Conservation (phyloP, 2,113 vertebrate genomes). For the Ranitomeya variabilis region DNA sequence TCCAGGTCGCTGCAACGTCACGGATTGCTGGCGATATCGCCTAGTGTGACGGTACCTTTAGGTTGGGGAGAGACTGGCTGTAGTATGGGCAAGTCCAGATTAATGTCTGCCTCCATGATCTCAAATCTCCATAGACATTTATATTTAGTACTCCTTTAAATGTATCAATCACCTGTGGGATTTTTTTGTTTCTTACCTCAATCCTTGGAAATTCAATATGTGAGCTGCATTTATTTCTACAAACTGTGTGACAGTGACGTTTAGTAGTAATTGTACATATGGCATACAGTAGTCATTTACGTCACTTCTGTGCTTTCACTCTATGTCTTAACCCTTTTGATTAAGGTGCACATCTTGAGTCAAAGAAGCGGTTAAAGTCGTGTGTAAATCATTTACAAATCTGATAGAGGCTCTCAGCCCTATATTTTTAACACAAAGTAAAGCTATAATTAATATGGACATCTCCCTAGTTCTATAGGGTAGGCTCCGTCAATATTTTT, state of each 20-base stretch:
- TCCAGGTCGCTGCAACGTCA: too few relatives aligned
- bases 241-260: slow-evolving; percentile 68
- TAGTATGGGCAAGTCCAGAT: neutral
- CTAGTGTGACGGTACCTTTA: too few relatives aligned
- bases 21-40: too few relatives aligned
- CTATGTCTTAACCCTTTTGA: slow-evolving; percentile 19
- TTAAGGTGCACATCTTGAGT: slow-evolving; percentile 12
- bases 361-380: slow-evolving; percentile 54
- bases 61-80: neutral
- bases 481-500: slow-evolving; percentile 81
- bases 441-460: slow-evolving; percentile 78
- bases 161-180: slow-evolving; percentile 5
- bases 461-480: slow-evolving; percentile 85
- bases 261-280: slow-evolving; percentile 68
- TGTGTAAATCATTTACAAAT: slow-evolving; percentile 70
- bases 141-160: neutral
- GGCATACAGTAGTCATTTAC: neutral
- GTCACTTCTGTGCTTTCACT: neutral
- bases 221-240: slow-evolving; percentile 65
- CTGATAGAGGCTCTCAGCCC: slow-evolving; percentile 76
- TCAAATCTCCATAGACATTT: neutral
- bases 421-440: slow-evolving; percentile 85
- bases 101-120: neutral
- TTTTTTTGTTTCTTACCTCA: neutral
- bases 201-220: slow-evolving; percentile 3